A percentile compares a stretch with the other conserved stretches of the same genome.
Conservation (phyloP, 2,113 vertebrate genomes). For the Saimiri boliviensis region DNA sequence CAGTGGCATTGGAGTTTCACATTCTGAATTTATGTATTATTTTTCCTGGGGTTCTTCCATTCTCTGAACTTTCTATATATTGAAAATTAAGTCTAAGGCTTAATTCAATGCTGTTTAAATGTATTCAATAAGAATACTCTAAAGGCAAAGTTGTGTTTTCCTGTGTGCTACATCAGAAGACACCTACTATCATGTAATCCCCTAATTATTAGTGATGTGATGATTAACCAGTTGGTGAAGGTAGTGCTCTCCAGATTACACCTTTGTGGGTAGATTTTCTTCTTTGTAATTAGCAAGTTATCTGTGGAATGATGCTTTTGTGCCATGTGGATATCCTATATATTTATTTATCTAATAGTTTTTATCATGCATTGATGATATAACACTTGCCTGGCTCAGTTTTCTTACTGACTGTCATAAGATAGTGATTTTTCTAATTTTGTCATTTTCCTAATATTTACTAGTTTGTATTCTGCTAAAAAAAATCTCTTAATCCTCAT, state of each 20-base stretch:
- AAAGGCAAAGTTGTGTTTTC: not conserved
- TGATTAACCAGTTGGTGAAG: not conserved
- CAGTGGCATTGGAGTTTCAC: not conserved
- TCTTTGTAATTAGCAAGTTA: not conserved
- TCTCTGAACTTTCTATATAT: not conserved
- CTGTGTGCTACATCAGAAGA: not conserved
- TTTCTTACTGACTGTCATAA: not conserved
- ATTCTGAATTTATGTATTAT: not conserved
- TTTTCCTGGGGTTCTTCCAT: not conserved
- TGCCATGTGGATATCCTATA: not conserved
- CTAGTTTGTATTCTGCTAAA: not conserved
- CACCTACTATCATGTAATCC: not conserved
- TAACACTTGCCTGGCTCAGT: not conserved
- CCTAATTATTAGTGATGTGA: not conserved
- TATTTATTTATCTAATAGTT: not conserved
- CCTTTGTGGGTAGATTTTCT: not conserved
- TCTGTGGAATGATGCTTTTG: not conserved
- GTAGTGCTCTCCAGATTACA: not conserved
- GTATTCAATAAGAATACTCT: not conserved
- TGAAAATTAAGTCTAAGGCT: not conserved
- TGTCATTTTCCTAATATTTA: not conserved
- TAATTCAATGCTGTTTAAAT: not conserved
- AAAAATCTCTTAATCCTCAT: not conserved
- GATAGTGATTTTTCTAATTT: slow-evolving; percentile 29
- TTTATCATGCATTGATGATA: not conserved